These are phyloP conservation scores for Scleropages formosus DNA, from an alignment of 2,797 vertebrate species.

Conservation along the genomic window DNA sequence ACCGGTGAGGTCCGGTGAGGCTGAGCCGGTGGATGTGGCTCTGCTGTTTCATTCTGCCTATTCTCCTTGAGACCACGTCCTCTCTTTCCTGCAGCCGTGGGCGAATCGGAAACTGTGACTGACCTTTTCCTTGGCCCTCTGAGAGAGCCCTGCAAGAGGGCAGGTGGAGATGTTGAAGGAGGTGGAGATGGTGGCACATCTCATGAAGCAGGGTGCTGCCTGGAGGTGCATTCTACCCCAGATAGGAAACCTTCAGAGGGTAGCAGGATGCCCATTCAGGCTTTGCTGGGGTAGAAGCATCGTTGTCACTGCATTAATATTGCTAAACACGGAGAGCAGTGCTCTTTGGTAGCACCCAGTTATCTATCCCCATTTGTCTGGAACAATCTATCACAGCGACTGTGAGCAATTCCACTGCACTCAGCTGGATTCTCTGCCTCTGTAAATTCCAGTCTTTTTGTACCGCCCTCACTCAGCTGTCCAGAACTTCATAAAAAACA, in stretches of 20 bases:
- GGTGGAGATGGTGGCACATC: neutral
- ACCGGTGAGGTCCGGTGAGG: no score
- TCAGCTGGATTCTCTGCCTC: neutral
- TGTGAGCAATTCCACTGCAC: neutral
- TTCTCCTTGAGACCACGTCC: slow-evolving; percentile 26
- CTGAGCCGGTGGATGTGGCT: slow-evolving; percentile 27
- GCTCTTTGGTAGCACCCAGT: neutral
- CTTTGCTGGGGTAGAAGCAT: no score
- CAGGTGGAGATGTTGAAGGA: slow-evolving; percentile 14
- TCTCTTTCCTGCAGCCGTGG: neutral
- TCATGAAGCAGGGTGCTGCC: neutral
- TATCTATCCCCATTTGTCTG: neutral
- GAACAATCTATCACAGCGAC: neutral
- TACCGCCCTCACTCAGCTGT: neutral
- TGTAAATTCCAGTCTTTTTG: neutral
- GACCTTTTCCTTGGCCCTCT: neutral
- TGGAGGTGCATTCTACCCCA: neutral
- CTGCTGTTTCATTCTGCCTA: slow-evolving; percentile 30
- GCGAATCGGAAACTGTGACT: neutral
- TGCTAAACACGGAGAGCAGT: neutral
- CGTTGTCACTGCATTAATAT: neutral
- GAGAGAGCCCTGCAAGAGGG: neutral
- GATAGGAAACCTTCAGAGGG: slow-evolving; percentile 3
- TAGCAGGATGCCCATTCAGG: neutral
- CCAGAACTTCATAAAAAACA: neutral